A percentile compares a stretch with the other conserved stretches of the same genome.
phyloP scores from a whole-genome alignment of 2,113 vertebrate genomes.

The Oncorhynchus tshawytscha region DNA sequence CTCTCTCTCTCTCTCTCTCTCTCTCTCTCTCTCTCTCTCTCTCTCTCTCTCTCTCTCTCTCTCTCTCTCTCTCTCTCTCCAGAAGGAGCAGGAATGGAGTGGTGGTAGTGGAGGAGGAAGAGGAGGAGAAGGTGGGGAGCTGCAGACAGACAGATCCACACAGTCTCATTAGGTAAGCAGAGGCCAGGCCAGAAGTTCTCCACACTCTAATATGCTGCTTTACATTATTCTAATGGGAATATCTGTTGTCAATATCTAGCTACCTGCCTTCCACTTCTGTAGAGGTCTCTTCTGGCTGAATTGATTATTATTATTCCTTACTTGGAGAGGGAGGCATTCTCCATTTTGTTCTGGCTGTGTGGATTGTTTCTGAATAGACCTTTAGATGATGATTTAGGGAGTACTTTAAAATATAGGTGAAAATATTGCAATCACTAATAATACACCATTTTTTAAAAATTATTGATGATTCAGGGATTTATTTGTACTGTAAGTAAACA shows the following conservation, averaged over 20 bases:
- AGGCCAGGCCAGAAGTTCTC: conserved; percentile 64
- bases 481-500: no score
- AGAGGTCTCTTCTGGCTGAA: conserved; percentile 31
- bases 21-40: no score
- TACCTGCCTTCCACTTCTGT: conserved; percentile 51
- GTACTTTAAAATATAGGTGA: no score
- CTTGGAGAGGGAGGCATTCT: no score
- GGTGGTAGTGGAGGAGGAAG: conserved; percentile 32
- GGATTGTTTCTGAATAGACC: no score
- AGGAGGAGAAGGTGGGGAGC: conserved; percentile 11
- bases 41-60: no score
- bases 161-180: conserved; percentile 77
- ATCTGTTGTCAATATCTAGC: conserved; percentile 37
- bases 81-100: conserved; percentile 35
- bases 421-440: no score
- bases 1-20: conserved; percentile 11
- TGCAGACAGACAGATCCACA: conserved; percentile 43
- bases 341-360: no score
- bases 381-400: no score
- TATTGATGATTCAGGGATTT: no score
- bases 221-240: conserved; percentile 60
- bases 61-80: conserved; percentile 24
- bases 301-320: no score
- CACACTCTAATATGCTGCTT: conserved; percentile 41
- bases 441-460: no score